Evolutionary conservation across 2,113 vertebrate genomes (phyloP).

Genomic region (Nyctibius bracteatus): DNA sequence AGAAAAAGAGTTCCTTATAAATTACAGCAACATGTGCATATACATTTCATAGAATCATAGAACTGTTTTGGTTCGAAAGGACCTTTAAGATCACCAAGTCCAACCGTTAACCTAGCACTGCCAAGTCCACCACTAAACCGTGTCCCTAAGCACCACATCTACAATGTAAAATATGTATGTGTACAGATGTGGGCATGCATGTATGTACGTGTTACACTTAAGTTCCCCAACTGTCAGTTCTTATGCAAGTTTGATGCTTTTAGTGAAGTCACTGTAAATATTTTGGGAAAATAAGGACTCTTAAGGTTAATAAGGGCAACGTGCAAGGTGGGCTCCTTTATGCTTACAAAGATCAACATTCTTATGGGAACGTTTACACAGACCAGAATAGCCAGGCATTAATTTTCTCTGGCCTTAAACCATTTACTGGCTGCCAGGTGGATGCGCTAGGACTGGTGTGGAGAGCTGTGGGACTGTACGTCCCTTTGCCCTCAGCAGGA

Average conservation of each 20-base stretch:
- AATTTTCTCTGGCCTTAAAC: neutral
- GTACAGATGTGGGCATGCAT: neutral
- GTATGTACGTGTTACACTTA: neutral
- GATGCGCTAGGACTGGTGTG: neutral
- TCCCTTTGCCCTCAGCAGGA: neutral
- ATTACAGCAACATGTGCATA: neutral
- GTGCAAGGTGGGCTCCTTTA: neutral
- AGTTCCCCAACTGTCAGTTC: neutral
- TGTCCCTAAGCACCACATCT: too few relatives aligned
- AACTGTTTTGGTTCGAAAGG: too few relatives aligned
- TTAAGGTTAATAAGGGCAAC: neutral
- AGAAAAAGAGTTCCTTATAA: neutral
- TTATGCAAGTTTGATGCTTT: neutral
- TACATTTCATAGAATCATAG: too few relatives aligned
- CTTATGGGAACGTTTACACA: neutral
- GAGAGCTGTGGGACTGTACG: neutral
- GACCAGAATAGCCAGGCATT: neutral
- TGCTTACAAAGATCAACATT: neutral
- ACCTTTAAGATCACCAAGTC: too few relatives aligned
- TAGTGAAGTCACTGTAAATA: neutral
- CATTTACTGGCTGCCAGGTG: neutral
- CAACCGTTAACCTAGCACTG: too few relatives aligned
- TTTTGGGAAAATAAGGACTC: neutral
- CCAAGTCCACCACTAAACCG: too few relatives aligned
- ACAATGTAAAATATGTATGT: too few relatives aligned